These are phyloP conservation scores for Drosophila parthenogenetica DNA, from an alignment of 2,888 invertebrate genomes.

Conservation along the genomic window DNA sequence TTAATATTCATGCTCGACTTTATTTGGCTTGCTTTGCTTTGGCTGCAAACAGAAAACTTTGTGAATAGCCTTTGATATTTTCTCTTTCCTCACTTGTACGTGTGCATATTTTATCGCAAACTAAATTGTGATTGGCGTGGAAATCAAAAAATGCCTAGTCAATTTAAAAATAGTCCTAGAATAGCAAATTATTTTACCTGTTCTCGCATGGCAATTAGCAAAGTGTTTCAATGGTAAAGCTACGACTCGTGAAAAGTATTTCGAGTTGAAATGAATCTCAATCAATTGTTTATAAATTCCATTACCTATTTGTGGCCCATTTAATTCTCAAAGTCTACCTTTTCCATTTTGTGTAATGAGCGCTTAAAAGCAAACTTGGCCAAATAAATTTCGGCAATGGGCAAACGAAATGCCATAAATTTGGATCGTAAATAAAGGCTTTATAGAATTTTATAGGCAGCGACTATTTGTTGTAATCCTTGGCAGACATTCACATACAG, in stretches of 20 bases:
- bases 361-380: conserved; percentile 35
- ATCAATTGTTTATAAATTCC: conserved; percentile 1
- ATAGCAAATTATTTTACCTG: not conserved
- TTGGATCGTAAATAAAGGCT: conserved; percentile 61
- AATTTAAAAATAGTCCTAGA: not conserved
- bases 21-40: conserved; percentile 46
- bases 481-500: conserved; percentile 8
- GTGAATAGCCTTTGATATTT: conserved; percentile 47
- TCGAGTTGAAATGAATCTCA: not conserved
- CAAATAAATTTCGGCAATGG: conserved; percentile 54
- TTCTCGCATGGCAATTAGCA: not conserved
- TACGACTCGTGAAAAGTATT: not conserved
- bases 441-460: conserved; percentile 53
- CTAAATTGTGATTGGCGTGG: conserved; percentile 35
- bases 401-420: conserved; percentile 49
- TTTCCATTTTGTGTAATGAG: conserved; percentile 58
- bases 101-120: not conserved
- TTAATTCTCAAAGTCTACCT: conserved; percentile 21
- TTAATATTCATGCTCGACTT: conserved; percentile 67
- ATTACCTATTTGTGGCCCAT: conserved; percentile 17
- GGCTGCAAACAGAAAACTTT: conserved; percentile 27
- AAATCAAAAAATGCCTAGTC: conserved; percentile 10
- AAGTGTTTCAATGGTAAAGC: not conserved
- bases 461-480: conserved; percentile 58
- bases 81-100: not conserved